Percentiles rank a stretch among this genome's conserved stretches.
phyloP scores from a whole-genome alignment of 1,140 invertebrate species.

The Elysia chlorotica region DNA sequence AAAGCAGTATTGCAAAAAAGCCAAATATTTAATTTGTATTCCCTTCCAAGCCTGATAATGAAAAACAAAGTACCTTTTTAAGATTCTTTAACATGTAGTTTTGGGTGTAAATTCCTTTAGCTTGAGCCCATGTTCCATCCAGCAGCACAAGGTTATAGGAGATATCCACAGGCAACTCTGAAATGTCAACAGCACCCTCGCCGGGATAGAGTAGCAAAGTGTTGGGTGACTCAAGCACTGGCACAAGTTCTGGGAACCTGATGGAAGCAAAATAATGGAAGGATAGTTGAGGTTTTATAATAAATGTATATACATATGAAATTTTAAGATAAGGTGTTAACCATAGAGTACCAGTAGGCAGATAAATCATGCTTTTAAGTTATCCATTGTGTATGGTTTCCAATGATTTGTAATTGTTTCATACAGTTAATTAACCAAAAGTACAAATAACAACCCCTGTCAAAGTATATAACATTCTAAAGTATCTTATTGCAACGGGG shows the following conservation, averaged over 20 bases:
- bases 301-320: not conserved
- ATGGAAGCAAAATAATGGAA: not conserved
- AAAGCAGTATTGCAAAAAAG: too few species aligned
- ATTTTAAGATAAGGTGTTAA: not conserved
- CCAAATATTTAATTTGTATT: too few species aligned
- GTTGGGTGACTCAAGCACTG: conserved; percentile 73
- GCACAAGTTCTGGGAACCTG: conserved; percentile 72
- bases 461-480: too few species aligned
- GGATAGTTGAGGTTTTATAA: not conserved
- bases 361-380: too few species aligned
- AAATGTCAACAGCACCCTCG: conserved; percentile 72
- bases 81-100: conserved; percentile 58
- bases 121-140: conserved; percentile 94
- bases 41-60: too few species aligned
- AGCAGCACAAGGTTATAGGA: conserved; percentile 83
- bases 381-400: not conserved
- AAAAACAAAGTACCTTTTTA: conserved; percentile 53
- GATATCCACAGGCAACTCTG: conserved; percentile 51
- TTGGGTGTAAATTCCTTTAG: conserved; percentile 69
- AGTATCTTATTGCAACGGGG: too few species aligned
- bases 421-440: not conserved
- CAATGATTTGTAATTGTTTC: not conserved
- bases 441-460: too few species aligned
- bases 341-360: not conserved
- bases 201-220: conserved; percentile 85